Conservation (phyloP, 2,888 invertebrate species). For the Melieria picta region DNA sequence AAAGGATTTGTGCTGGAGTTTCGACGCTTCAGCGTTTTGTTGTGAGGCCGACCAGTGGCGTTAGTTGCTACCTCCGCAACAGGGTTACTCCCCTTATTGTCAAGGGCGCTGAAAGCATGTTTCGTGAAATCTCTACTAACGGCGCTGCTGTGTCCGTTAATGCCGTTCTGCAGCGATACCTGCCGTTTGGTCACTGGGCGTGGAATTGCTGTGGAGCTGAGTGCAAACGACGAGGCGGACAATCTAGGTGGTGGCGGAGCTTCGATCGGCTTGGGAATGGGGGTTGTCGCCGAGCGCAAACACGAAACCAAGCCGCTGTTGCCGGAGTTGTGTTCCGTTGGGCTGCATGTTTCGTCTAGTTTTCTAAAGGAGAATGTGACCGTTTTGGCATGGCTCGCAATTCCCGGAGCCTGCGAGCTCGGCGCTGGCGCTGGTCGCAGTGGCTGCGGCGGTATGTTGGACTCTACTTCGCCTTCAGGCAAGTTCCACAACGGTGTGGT, state of each 20-base stretch:
- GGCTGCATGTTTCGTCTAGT: constrained; percentile 35
- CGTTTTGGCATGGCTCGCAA: constrained; percentile 52
- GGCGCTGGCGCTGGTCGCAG: constrained; percentile 71
- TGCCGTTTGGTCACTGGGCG: constrained; percentile 62
- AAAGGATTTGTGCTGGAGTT: constrained; percentile 64
- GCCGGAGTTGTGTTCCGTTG: constrained; percentile 28
- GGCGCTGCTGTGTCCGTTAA: constrained; percentile 19
- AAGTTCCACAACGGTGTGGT: constrained; percentile 64
- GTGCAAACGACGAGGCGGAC: constrained; percentile 50
- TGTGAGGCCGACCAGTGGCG: constrained; percentile 22
- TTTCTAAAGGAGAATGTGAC: constrained; percentile 55
- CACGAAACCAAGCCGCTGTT: constrained; percentile 35
- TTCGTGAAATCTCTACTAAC: constrained; percentile 36
- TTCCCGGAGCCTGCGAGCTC: constrained; percentile 38
- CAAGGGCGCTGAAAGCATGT: too few species aligned
- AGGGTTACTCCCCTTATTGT: too few species aligned
- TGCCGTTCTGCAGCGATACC: constrained; percentile 54
- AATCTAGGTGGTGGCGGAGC: constrained; percentile 52
- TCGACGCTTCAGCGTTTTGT: constrained; percentile 46
- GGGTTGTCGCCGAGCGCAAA: constrained; percentile 36
- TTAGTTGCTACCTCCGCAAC: constrained; percentile 30
- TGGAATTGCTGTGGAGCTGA: constrained; percentile 57
- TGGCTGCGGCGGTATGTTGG: constrained; percentile 73
- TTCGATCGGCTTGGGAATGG: constrained; percentile 52
- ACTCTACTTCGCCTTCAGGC: constrained; percentile 57